phyloP scores from a whole-genome alignment of 1,140 invertebrate genomes.

The Onthophagus taurus region DNA sequence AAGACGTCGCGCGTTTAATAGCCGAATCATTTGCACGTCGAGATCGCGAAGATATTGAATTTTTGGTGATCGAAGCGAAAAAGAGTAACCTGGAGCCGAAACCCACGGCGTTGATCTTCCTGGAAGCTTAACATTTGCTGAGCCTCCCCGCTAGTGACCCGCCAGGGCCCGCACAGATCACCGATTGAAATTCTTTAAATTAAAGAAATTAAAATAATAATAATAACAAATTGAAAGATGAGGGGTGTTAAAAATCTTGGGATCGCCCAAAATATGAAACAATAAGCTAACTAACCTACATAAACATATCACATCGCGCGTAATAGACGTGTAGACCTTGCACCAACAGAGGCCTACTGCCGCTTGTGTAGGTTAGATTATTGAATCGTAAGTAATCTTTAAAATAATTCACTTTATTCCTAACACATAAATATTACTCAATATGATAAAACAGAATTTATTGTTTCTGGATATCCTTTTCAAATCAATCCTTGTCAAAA shows the following conservation, averaged over 20 bases:
- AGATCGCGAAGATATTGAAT: slow-evolving; percentile 78
- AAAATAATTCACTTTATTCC: too few relatives aligned
- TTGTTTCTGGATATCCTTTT: too few relatives aligned
- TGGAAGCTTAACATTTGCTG: slow-evolving; percentile 80
- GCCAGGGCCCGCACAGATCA: slow-evolving; percentile 43
- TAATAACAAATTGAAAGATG: not conserved
- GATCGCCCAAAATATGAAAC: not conserved
- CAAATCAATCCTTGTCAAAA: too few relatives aligned
- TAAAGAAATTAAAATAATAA: too few relatives aligned
- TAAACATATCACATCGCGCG: not conserved
- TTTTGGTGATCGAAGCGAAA: slow-evolving; percentile 80
- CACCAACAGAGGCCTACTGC: too few relatives aligned
- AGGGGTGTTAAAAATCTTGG: not conserved
- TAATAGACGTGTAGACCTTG: not conserved
- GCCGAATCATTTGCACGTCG: slow-evolving; percentile 81
- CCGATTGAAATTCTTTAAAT: too few relatives aligned
- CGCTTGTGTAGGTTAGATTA: too few relatives aligned
- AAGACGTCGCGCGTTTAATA: slow-evolving; percentile 77
- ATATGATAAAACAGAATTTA: too few relatives aligned
- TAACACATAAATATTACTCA: too few relatives aligned
- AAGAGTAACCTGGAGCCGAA: slow-evolving; percentile 83
- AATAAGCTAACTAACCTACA: not conserved
- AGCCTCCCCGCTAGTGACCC: slow-evolving; percentile 67
- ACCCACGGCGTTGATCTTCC: slow-evolving; percentile 75
- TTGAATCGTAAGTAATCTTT: too few relatives aligned